Evolutionary conservation across 1,140 invertebrate species (phyloP), one percentile per base, ranked within the genome.

Genomic region (Drosophila orena): DNA sequence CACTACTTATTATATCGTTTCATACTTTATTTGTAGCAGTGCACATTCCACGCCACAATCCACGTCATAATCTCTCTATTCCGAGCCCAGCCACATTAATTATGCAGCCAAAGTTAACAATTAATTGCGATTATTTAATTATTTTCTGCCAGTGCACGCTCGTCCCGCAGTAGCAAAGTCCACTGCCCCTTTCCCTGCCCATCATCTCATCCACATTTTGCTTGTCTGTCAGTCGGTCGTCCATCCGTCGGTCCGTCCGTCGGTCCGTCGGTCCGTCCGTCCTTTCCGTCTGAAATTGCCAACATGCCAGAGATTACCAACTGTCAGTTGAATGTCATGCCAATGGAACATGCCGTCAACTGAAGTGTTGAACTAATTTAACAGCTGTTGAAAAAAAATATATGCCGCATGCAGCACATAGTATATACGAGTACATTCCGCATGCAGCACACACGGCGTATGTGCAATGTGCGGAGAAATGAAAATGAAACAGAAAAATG

Each of bases 321-420:
- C 90, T 91, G 90, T 91, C 90, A 91, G 90, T 91, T 83, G 90
- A 91, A 90, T 91, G 90, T 91, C 90, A 91, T 90, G 90, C 90
- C 83, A 77, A 80, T 84, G 85, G 90, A 91, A 91, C 90, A 91
- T 90, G 86, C 90, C 90, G 90, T 91, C 90, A 91, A 85, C 90
- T 90, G 83, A 91, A 91, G 90, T 91, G 90, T 91, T 91, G 90
- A 91, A 88, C 90, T 91, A 91, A 91, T 91, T 91, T 91, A 91
- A 89, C 90, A 91, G 90, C 90, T 91, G 90, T 91, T 91, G 90
- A 91, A 91, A 91, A 80, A 91, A 91, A 66, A 70, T 58, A 72
- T 60, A 64, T 64, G 59, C 44, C 38, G 58, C 70, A 74, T 60
- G 81, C 69, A 54, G 68, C 43, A 72, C 53, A 71, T 85, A 58